phyloP scores from a whole-genome alignment of 1,140 invertebrate species.

The Leptoteleia sp. region DNA sequence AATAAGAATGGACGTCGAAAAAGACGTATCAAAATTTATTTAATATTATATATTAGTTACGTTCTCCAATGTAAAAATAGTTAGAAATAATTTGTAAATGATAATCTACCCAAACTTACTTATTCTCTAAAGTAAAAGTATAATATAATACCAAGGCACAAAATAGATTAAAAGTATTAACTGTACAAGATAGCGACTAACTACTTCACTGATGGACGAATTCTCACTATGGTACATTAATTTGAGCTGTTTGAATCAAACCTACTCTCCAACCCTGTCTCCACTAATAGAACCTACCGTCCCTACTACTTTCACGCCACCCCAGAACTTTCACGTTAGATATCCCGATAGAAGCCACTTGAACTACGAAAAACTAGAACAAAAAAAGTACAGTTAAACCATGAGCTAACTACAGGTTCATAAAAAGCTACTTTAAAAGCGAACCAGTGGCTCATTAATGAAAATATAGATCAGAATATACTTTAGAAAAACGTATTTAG shows the following conservation, averaged over 20 bases:
- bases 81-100: no score
- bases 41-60: no score
- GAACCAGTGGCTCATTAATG: no score
- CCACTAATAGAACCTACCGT: not conserved
- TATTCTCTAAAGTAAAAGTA: not conserved
- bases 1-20: no score
- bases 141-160: not conserved
- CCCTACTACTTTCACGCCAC: constrained; percentile 12
- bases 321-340: constrained; percentile 23
- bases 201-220: constrained; percentile 6
- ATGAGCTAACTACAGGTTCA: no score
- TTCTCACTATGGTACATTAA: constrained; percentile 1
- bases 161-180: not conserved
- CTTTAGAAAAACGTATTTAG: no score
- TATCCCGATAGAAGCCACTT: constrained; percentile 5
- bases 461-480: no score
- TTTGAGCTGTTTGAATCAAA: not conserved
- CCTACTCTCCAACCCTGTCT: constrained; percentile 1
- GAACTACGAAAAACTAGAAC: not conserved
- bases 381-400: constrained; percentile 1
- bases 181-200: not conserved
- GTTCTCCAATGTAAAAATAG: no score
- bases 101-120: not conserved
- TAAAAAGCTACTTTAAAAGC: no score
- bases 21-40: no score